A percentile compares a stretch with the other conserved stretches of the same genome.
phyloP scores from a whole-genome alignment of 2,113 vertebrate species.

The Phaetusa simplex region DNA sequence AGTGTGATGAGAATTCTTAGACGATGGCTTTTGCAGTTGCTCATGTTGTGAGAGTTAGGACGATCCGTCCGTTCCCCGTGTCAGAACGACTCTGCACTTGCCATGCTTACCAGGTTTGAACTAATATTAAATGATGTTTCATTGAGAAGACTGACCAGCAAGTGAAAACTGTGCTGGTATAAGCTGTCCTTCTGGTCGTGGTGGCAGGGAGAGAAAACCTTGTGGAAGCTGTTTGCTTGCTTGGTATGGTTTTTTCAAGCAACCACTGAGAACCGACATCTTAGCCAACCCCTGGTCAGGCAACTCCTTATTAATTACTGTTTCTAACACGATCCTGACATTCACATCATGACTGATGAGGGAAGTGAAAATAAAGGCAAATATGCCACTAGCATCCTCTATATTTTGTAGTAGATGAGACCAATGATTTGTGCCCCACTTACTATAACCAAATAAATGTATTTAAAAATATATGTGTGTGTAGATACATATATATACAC shows the following conservation, averaged over 20 bases:
- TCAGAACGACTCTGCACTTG: neutral
- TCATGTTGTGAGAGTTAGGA: neutral
- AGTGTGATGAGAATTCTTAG: neutral
- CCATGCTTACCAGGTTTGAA: neutral
- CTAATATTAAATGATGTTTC: neutral
- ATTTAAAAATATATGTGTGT: neutral
- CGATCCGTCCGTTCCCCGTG: accelerated
- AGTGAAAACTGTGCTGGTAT: neutral
- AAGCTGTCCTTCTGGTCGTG: neutral
- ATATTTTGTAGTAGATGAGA: neutral
- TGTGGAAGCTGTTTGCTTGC: neutral
- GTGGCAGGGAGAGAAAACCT: neutral
- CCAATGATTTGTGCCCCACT: neutral
- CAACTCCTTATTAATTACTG: neutral
- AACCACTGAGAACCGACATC: neutral
- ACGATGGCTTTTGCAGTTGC: neutral
- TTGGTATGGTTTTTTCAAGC: neutral
- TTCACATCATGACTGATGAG: neutral
- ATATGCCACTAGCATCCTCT: neutral
- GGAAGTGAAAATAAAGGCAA: neutral
- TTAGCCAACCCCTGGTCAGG: neutral
- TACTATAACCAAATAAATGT: neutral
- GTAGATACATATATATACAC: neutral
- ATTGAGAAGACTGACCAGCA: neutral
- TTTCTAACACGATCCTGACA: neutral